Evolutionary conservation across 1,140 invertebrate genomes (phyloP), one percentile per base, ranked within the genome.

Genomic region (Diorhabda sublineata): DNA sequence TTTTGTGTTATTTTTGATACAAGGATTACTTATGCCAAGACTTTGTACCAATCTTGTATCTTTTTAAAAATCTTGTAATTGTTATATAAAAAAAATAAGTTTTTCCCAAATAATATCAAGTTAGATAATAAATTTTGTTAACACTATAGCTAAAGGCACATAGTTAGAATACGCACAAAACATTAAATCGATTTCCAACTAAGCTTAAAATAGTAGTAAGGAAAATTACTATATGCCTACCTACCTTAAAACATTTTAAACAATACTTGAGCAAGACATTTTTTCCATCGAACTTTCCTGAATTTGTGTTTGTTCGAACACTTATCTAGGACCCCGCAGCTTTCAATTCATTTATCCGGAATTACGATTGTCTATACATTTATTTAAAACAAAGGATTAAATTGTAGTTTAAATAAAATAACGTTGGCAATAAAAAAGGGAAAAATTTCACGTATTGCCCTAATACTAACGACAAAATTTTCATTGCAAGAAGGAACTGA

Each of bases 401-500:
- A 52, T 6, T 8, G n/a, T n/a, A 52, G 26, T 26, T 26, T 26
- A 26, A 26, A 26, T 26, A 26, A 26, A 26, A 26, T 26, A 26
- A 26, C 26, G 26, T 26, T 26, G 26, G 26, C 26, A 26, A 26
- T 26, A 52, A 52, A 8, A 52, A 52, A 8, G 47, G n/a, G n/a
- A 52, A 52, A 52, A 52, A 52, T 52, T 52, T 52, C 6, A 52
- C 47, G 47, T 8, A 52, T 52, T 52, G 6, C 47, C 6, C 6
- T 8, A n/a, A 52, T 8, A n/a, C 47, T 8, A 52, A 58, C 69
- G 63, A 67, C 63, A 57, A 66, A 57, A 57, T 66, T 70, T 62
- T 70, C 69, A 70, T 70, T 62, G 69, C 59, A 62, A 66, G 60
- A 66, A 61, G 26, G 58, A 67, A 67, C 57, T 9, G 47, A 60